Evolutionary conservation across 2,888 invertebrate genomes (phyloP), one percentile per base, ranked within the genome.

Genomic region (Caenorhabditis parvicauda): DNA sequence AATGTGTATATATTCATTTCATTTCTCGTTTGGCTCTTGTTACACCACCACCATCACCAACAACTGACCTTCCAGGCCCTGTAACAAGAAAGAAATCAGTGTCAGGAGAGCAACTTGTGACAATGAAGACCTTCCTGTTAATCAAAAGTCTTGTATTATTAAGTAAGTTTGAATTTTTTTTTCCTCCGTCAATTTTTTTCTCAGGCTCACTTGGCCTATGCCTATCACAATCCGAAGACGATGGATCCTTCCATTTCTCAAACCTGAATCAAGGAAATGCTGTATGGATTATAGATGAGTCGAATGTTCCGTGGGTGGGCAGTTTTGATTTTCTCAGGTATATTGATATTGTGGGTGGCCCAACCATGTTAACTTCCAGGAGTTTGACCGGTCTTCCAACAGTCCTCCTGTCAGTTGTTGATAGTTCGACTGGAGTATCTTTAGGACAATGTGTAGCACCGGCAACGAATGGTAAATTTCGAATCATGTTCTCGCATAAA

Each of bases 241-340:
- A 70, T 49, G 62, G 60, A 35, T 48, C 67, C 42, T 59, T 63
- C 27, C 65, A 70, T 53, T 70, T 70, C 53, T 58, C 63, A 35
- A 61, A 65, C 38, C 65, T 56, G 3, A 47, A 54, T 9, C 54
- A 63, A 46, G 72, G 72, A 47, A 58, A 67, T 41, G 70, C 72
- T 28, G 68, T 65, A 7, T 73, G 73, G 73, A 64, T 67, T 22
- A 55, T 73, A 21, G 72, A 73, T 45, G 62, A 67, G 32, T 61
- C 62, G 2, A 61, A 53, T 54, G 52, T 74, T 42, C 75, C 75
- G 27, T 75, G 75, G 75, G 62, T 65, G 38, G 75, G 75, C n/a
- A 72, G 70, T 25, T 75, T 67, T 54, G 63, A 72, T 42, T 75
- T 69, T 63, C 57, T 75, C 38, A 66, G 72, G 74, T 75, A 25